Percentiles rank a stretch among this genome's conserved stretches.
Evolutionary conservation across 2,888 invertebrate species (phyloP).

Genomic region (Agrilus biguttatus): DNA sequence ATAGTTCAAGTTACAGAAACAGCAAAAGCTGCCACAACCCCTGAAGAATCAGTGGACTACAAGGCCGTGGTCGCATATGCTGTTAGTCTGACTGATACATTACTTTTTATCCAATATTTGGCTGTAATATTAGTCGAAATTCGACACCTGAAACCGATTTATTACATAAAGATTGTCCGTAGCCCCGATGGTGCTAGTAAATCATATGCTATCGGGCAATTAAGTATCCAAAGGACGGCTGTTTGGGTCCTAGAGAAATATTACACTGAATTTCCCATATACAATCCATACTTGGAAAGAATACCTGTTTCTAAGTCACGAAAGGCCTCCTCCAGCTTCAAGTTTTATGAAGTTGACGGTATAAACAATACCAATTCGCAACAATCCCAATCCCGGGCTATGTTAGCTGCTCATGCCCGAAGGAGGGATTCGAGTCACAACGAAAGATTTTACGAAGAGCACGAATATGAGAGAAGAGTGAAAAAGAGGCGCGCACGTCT

Average conservation of each 20-base stretch:
- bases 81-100: constrained; percentile 81
- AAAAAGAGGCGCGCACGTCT: constrained; percentile 81
- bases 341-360: constrained; percentile 92
- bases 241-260: constrained; percentile 90
- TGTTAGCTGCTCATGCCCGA: constrained; percentile 62
- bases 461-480: constrained; percentile 88
- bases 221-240: constrained; percentile 91
- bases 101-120: constrained; percentile 88
- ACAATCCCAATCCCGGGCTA: constrained; percentile 55
- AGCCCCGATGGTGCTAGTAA: constrained; percentile 91
- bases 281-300: constrained; percentile 90
- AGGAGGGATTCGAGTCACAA: constrained; percentile 88
- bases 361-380: constrained; percentile 49
- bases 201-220: constrained; percentile 75
- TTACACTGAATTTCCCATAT: constrained; percentile 91
- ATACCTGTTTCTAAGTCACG: constrained; percentile 74
- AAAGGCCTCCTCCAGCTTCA: constrained; percentile 71
- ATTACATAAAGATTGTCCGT: constrained; percentile 78
- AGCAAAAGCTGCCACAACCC: constrained; percentile 63
- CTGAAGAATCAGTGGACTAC: constrained; percentile 70
- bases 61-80: constrained; percentile 85
- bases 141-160: constrained; percentile 79
- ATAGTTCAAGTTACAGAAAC: constrained; percentile 79
- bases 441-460: constrained; percentile 95
- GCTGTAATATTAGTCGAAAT: constrained; percentile 89